phyloP scores from a whole-genome alignment of 1,140 invertebrate species.

The Drosophila saltans region DNA sequence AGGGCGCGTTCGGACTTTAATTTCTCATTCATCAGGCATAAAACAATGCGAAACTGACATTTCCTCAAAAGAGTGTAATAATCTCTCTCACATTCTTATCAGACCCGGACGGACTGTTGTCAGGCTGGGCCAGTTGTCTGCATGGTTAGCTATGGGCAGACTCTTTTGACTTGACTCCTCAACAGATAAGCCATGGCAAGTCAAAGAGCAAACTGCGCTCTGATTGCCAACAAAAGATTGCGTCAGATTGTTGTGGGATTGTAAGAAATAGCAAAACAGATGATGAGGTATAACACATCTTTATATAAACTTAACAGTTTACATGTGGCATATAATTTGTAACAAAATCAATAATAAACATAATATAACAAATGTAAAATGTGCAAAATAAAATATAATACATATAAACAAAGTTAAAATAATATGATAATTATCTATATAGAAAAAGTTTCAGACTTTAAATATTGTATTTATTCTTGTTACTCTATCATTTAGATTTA shows the following conservation, averaged over 20 bases:
- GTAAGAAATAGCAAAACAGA: constrained; percentile 9
- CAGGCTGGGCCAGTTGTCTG: constrained; percentile 27
- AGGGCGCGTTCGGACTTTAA: constrained; percentile 71
- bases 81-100: constrained; percentile 54
- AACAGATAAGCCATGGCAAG: constrained; percentile 48
- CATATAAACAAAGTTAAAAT: too few species aligned
- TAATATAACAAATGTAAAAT: too few species aligned
- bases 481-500: too few species aligned
- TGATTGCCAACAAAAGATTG: constrained; percentile 57
- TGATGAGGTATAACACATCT: neutral
- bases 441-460: too few species aligned
- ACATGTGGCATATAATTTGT: neutral
- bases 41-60: constrained; percentile 73
- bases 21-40: constrained; percentile 34
- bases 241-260: constrained; percentile 16
- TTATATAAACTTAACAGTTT: neutral
- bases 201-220: constrained; percentile 70
- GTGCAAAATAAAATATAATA: too few species aligned
- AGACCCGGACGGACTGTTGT: constrained; percentile 33
- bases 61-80: constrained; percentile 61
- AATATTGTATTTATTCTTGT: too few species aligned
- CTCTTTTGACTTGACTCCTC: constrained; percentile 21
- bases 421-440: too few species aligned
- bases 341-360: too few species aligned
- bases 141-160: constrained; percentile 37